Percentiles rank a stretch among this genome's conserved stretches.
Conservation (phyloP, 1,140 invertebrate genomes). For the Microplitis demolitor region DNA sequence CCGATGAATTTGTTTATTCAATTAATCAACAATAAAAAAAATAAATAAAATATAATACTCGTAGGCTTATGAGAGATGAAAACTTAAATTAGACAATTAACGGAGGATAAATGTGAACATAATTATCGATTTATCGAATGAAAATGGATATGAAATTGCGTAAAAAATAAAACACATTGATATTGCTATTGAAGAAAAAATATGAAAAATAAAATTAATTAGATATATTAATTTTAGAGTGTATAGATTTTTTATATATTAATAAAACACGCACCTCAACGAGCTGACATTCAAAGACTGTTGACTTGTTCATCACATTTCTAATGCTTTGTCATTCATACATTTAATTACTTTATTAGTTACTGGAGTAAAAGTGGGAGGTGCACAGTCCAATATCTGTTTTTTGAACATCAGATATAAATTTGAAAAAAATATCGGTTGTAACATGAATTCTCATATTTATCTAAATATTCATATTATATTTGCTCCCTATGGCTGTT, state of each 20-base stretch:
- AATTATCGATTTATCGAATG: neutral
- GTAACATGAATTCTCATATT: no score
- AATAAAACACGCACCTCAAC: conserved; percentile 4
- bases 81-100: neutral
- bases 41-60: neutral
- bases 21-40: neutral
- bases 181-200: neutral
- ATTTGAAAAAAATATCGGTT: no score
- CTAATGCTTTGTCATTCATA: neutral
- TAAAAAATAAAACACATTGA: no score
- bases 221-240: conserved; percentile 21
- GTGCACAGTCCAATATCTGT: no score
- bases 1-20: neutral
- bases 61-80: neutral
- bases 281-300: conserved; percentile 25
- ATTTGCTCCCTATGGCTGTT: no score
- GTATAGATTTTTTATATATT: conserved; percentile 25
- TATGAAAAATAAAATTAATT: neutral
- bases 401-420: no score
- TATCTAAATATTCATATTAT: no score
- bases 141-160: neutral
- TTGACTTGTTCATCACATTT: conserved; percentile 18
- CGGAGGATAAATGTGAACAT: conserved; percentile 3
- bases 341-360: neutral
- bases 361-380: neutral